A percentile compares a stretch with the other conserved stretches of the same genome.
These are phyloP conservation scores for Chionodraco myersi DNA, from an alignment of 2,113 vertebrate genomes.

Conservation along the genomic window DNA sequence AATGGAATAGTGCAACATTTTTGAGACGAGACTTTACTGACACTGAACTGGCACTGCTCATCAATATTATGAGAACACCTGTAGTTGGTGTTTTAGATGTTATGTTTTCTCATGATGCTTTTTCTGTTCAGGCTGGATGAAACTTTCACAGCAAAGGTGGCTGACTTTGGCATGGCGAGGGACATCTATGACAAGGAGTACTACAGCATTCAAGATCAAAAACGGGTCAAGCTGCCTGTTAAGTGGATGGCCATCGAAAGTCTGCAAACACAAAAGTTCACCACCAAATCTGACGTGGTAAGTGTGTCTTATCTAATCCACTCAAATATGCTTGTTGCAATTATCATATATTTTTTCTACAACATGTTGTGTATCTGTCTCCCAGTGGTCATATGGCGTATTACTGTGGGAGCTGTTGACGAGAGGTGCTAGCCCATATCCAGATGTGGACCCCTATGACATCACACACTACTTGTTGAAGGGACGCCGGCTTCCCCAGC, in stretches of 20 bases:
- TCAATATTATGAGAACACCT: neutral
- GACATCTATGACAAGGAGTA: conserved; percentile 95
- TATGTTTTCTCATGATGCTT: neutral
- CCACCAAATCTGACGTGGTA: conserved; percentile 96
- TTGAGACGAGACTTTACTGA: neutral
- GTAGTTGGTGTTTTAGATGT: neutral
- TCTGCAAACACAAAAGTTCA: conserved; percentile 96
- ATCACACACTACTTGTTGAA: conserved; percentile 88
- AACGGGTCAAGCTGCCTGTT: conserved; percentile 90
- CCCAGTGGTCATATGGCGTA: conserved; percentile 95
- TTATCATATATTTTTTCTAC: neutral
- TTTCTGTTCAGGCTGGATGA: conserved; percentile 89
- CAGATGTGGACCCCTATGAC: conserved; percentile 92
- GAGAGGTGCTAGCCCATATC: conserved; percentile 91
- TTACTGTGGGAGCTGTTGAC: conserved; percentile 97
- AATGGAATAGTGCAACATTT: neutral
- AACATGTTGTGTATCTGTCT: conserved; percentile 7
- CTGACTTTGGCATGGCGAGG: conserved; percentile 95
- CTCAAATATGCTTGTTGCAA: neutral
- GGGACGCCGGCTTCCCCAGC: conserved; percentile 92
- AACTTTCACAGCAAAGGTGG: conserved; percentile 93
- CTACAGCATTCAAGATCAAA: conserved; percentile 91
- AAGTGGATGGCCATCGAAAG: conserved; percentile 99
- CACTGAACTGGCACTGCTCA: neutral
- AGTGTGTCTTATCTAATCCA: conserved; percentile 52